These are phyloP conservation scores for Sycophila texana DNA, from an alignment of 2,888 invertebrate species.

Conservation along the genomic window DNA sequence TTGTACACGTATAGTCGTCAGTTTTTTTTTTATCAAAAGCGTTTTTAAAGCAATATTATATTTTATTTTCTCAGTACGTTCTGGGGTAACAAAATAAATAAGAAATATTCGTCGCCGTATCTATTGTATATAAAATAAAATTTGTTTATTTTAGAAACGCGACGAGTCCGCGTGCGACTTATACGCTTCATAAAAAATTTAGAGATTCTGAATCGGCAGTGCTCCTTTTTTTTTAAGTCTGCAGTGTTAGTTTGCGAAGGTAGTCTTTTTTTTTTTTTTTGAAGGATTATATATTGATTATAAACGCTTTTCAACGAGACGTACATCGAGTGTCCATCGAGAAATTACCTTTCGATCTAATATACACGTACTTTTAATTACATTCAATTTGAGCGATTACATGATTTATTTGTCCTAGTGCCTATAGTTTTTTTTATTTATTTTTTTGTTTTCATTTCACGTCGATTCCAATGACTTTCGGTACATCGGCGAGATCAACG, in stretches of 20 bases:
- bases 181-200: conserved; percentile 28
- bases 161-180: not conserved
- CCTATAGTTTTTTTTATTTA: conserved; percentile 58
- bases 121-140: conserved; percentile 46
- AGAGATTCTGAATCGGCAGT: conserved; percentile 36
- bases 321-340: conserved; percentile 26
- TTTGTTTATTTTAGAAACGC: conserved; percentile 23
- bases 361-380: conserved; percentile 63
- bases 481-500: conserved; percentile 11
- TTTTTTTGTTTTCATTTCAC: conserved; percentile 26
- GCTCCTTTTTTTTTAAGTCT: conserved; percentile 16
- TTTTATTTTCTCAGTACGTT: conserved; percentile 14
- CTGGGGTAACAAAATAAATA: conserved; percentile 27
- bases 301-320: conserved; percentile 15
- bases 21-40: conserved; percentile 37
- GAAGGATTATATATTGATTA: conserved; percentile 7
- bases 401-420: conserved; percentile 63
- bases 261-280: conserved; percentile 25
- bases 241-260: conserved; percentile 31
- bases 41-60: conserved; percentile 8
- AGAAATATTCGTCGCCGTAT: conserved; percentile 26
- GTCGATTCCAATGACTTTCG: conserved; percentile 23
- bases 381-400: conserved; percentile 70
- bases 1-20: not conserved
- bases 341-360: conserved; percentile 54